Base-by-base conservation (phyloP, 2,113 vertebrate species). In the Pogona vitticeps region DNA sequence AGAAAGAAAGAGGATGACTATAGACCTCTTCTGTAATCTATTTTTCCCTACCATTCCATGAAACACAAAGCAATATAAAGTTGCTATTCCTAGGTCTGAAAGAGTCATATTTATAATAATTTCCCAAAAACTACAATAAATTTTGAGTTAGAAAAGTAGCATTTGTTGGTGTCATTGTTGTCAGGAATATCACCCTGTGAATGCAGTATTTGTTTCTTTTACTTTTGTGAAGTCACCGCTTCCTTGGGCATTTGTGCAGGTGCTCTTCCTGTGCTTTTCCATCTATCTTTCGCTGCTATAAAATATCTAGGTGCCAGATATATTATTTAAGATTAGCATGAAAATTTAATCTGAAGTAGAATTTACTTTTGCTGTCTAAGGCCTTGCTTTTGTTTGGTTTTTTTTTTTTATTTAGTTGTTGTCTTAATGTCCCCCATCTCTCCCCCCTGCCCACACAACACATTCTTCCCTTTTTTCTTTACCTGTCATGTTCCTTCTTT, bases 251-350 rank as follows among this genome's bases (percentile, higher is more conserved):
- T 84, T 71, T 67, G 26, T 87, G 63, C 84, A 86, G 76, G 87
- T 71, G 82, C 85, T 90, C 91, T 88, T 72, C 83, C 46, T 83
- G 40, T 83, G 68, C 84, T 84, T 93, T 82, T 90, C 91, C 86
- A 92, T 93, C 82, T 92, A 82, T 91, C 56, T 90, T 94, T 82
- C 88, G 89, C 94, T 95, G 87, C 91, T 88, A 86, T 84, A 88
- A 92, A 95, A 83, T 89, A 73, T 92, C 84, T 90, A 91, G 87
- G 86, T 92, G 91, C 91, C 91, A 95, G 90, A 94, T 95, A 91
- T 83, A 95, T 95, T 95, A 95, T 95, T 95, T 95, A 95, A 92
- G 91, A 94, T 95, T 89, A 92, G 82, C 88, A 94, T 95, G 91
- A 94, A 95, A 95, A 94, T 90, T 95, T 95, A 94, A 95, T 94